Evolutionary conservation across 2,888 invertebrate species (phyloP), one percentile per base, ranked within the genome.

Genomic region (Eupeodes luniger): DNA sequence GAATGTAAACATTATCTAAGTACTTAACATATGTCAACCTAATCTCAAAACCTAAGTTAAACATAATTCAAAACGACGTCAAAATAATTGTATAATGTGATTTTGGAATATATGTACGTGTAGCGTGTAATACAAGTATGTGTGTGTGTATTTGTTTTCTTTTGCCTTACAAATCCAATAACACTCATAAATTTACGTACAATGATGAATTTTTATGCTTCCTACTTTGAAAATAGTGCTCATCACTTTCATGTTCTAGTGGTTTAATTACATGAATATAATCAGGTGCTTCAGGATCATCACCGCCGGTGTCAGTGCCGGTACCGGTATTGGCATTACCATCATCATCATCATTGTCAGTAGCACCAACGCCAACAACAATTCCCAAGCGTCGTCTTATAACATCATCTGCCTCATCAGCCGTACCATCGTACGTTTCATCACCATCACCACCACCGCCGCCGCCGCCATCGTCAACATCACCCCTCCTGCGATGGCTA

Each of bases 401-500:
- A 83, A 79, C 79, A 74, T 87, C 84, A 84, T 81, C 87, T 14
- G 81, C 64, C 62, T 62, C 79, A 62, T 69, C 57, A 49, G 62
- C 19, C 59, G 51, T 81, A 44, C 53, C 64, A 80, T 72, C 83
- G 74, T 85, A 34, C 19, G 51, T 61, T 53, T 76, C 75, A 76
- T 67, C 85, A 77, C 87, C 91, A 53, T 59, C 61, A 12, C 62
- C 90, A 70, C 89, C 91, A 57, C 66, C 61, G 10, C 57, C 90
- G 70, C 62, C 90, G 69, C 89, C 91, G 57, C 66, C 61, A 9
- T 53, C 90, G 70, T 91, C 34, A 82, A 90, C 91, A 85, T 91
- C 91, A 87, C 92, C 93, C 90, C 90, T 90, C 87, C 91, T 90
- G 90, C 91, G 90, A 91, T 89, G 91, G 91, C 90, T 80, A 91